phyloP scores from a whole-genome alignment of 1,140 invertebrate species.

The Harlomillsia oculata region DNA sequence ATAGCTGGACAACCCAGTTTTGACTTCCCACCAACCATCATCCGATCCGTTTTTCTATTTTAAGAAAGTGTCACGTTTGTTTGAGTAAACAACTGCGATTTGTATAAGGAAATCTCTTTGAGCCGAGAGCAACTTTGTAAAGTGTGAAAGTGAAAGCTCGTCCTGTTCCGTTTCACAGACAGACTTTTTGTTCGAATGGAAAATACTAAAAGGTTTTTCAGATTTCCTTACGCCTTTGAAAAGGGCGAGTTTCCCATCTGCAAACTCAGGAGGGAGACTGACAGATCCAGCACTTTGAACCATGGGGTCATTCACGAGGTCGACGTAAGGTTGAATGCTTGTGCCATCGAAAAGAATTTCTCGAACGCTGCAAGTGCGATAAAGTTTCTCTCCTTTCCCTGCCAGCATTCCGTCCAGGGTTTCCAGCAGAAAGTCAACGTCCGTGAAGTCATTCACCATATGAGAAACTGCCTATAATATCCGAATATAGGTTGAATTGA shows the following conservation, averaged over 20 bases:
- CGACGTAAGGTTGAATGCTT: neutral
- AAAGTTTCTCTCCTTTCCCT: neutral
- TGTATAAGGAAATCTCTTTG: no score
- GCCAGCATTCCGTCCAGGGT: neutral
- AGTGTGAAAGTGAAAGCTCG: no score
- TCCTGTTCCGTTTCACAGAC: neutral
- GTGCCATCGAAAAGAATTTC: neutral
- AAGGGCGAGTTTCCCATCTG: conserved; percentile 18
- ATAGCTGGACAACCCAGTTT: neutral
- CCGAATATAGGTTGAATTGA: neutral
- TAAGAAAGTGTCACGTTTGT: no score
- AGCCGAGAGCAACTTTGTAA: no score
- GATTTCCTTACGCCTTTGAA: conserved; percentile 5
- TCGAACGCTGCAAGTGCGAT: neutral
- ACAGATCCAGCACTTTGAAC: conserved; percentile 6
- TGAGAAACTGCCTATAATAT: conserved; percentile 12
- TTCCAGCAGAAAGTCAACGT: conserved; percentile 5
- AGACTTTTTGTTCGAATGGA: neutral
- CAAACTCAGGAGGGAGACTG: neutral
- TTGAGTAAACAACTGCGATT: no score
- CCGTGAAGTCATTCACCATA: conserved; percentile 5
- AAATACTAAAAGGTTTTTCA: neutral
- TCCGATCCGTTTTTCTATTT: conserved; percentile 38
- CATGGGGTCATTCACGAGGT: conserved; percentile 7
- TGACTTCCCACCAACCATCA: neutral